phyloP scores from a whole-genome alignment of 2,113 vertebrate genomes.

The Ceyx margarethae region DNA sequence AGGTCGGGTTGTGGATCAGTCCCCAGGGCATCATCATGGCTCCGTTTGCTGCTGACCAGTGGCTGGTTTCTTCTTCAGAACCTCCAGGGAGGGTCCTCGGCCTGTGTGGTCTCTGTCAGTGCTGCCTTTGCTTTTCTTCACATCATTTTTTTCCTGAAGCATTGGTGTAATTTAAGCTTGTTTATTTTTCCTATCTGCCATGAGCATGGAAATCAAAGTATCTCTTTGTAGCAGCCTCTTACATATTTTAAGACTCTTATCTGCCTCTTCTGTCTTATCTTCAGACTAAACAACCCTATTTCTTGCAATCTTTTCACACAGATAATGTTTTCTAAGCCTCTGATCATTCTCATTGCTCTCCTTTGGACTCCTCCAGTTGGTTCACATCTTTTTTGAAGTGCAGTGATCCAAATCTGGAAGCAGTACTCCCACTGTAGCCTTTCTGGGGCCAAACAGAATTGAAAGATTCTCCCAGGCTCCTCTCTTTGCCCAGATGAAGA shows the following conservation, averaged over 20 bases:
- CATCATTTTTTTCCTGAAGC: background rate
- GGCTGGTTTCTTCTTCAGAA: background rate
- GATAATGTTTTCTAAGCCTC: background rate
- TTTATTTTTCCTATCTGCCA: background rate
- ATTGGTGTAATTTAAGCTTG: background rate
- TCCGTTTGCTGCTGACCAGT: background rate
- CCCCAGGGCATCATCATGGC: background rate
- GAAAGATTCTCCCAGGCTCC: background rate
- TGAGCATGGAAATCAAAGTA: background rate
- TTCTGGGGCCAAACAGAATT: background rate
- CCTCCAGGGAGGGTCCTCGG: background rate
- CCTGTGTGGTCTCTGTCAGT: background rate
- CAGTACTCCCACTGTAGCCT: background rate
- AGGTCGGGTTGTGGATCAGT: background rate
- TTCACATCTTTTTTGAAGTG: background rate
- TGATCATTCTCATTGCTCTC: background rate
- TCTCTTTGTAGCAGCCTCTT: background rate
- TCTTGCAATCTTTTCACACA: background rate
- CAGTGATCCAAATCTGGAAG: background rate
- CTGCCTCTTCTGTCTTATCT: constrained; percentile 3
- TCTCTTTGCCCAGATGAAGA: background rate
- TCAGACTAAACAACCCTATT: constrained; percentile 33
- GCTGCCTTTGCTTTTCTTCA: background rate
- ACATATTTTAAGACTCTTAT: background rate
- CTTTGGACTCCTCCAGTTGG: background rate